phyloP scores from a whole-genome alignment of 1,140 invertebrate species.

The Conus betulinus region DNA sequence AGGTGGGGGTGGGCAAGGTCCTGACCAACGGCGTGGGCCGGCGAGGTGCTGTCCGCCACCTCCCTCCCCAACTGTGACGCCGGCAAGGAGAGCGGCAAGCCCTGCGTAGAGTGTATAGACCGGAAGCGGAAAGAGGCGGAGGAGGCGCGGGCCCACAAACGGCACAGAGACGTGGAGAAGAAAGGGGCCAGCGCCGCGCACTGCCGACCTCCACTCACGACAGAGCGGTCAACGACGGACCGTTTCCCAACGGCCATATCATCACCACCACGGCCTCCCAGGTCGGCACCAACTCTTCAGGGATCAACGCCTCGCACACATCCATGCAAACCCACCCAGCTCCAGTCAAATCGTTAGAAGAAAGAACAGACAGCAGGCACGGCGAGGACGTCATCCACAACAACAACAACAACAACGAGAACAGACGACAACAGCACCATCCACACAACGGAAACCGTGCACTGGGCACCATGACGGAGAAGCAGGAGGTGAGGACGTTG shows the following conservation, averaged over 20 bases:
- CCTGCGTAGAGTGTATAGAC: neutral
- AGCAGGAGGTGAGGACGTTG: slow-evolving; percentile 30
- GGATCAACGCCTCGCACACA: neutral
- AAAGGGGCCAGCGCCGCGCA: neutral
- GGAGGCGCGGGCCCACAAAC: neutral
- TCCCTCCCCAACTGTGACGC: neutral
- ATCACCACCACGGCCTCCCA: slow-evolving; percentile 4
- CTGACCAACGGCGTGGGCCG: neutral
- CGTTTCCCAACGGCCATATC: neutral
- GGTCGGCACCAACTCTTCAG: neutral
- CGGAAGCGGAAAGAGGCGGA: neutral
- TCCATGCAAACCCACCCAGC: neutral
- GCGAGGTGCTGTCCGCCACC: neutral
- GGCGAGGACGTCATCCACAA: neutral
- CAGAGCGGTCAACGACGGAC: neutral
- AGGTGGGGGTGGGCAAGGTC: neutral
- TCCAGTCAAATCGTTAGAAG: neutral
- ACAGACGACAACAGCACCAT: neutral
- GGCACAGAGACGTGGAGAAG: neutral
- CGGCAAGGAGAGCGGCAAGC: neutral
- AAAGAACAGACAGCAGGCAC: neutral
- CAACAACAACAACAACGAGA: neutral
- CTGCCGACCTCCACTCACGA: neutral
- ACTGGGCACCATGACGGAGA: slow-evolving; percentile 52
- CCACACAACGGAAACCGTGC: neutral